Conservation (phyloP, 2,888 invertebrate species). For the Odiellus spinosus region DNA sequence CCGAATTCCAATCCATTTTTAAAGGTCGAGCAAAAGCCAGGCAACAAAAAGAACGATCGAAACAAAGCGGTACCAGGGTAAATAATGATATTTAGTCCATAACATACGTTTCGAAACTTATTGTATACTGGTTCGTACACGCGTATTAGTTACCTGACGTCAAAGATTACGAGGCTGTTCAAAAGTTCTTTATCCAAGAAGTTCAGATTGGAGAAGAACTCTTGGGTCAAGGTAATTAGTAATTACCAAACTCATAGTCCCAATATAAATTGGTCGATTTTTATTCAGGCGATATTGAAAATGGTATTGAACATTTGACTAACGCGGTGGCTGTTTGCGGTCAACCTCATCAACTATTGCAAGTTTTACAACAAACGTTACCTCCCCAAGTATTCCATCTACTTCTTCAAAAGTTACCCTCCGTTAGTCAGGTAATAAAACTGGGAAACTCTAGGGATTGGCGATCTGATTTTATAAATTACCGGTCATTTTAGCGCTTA, state of each 20-base stretch:
- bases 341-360: constrained; percentile 73
- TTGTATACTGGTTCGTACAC: too few species aligned
- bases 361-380: constrained; percentile 82
- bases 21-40: constrained; percentile 22
- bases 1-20: not conserved
- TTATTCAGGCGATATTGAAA: constrained; percentile 50
- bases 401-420: constrained; percentile 16
- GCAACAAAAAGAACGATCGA: constrained; percentile 15
- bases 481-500: too few species aligned
- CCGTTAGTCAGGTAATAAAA: constrained; percentile 18
- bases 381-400: constrained; percentile 79
- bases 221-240: constrained; percentile 45
- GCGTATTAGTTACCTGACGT: constrained; percentile 61
- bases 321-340: constrained; percentile 97
- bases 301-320: constrained; percentile 85
- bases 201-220: constrained; percentile 88
- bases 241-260: too few species aligned
- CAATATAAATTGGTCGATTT: not conserved
- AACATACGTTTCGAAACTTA: not conserved
- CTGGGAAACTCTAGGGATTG: too few species aligned
- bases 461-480: too few species aligned
- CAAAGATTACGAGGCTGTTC: constrained; percentile 82
- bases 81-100: not conserved
- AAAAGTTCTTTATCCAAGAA: constrained; percentile 63
- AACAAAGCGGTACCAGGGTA: not conserved